These are phyloP conservation scores for Psittacara wagleri DNA, from an alignment of 2,113 vertebrate species.

Conservation along the genomic window DNA sequence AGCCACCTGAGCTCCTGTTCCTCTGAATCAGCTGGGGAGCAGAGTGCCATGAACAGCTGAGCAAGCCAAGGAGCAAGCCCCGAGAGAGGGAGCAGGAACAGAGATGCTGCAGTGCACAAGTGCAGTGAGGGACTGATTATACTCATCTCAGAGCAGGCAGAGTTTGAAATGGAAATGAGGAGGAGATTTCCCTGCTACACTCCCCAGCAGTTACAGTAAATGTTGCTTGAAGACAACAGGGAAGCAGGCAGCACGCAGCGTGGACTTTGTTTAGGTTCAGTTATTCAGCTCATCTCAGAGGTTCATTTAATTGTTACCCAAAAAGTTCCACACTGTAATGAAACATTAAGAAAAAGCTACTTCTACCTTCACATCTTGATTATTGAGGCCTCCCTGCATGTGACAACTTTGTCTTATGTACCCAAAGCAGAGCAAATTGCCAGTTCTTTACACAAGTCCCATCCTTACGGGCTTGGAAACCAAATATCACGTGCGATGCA, in stretches of 20 bases:
- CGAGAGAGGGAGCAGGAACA: slow-evolving; percentile 32
- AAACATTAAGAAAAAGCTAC: background rate
- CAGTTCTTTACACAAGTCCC: background rate
- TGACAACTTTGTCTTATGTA: background rate
- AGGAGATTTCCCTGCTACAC: slow-evolving; percentile 40
- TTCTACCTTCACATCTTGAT: background rate
- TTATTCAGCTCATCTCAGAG: slow-evolving; percentile 50
- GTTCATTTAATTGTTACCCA: slow-evolving; percentile 39
- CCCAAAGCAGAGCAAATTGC: background rate
- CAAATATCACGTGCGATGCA: fast-evolving
- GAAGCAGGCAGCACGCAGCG: background rate
- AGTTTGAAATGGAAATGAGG: slow-evolving; percentile 60
- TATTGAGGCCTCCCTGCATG: background rate
- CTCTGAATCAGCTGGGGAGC: slow-evolving; percentile 20
- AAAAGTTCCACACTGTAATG: background rate
- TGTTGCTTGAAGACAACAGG: slow-evolving; percentile 42
- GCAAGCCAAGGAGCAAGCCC: slow-evolving; percentile 39
- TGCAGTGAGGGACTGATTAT: slow-evolving; percentile 23
- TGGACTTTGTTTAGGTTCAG: slow-evolving; percentile 32
- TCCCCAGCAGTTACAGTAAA: slow-evolving; percentile 32
- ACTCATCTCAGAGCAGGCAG: slow-evolving; percentile 34
- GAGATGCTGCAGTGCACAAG: slow-evolving; percentile 56
- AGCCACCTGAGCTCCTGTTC: background rate
- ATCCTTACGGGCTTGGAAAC: background rate
- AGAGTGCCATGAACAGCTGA: slow-evolving; percentile 38